phyloP scores from a whole-genome alignment of 2,888 invertebrate species.

The Mesorhabditis belari region DNA sequence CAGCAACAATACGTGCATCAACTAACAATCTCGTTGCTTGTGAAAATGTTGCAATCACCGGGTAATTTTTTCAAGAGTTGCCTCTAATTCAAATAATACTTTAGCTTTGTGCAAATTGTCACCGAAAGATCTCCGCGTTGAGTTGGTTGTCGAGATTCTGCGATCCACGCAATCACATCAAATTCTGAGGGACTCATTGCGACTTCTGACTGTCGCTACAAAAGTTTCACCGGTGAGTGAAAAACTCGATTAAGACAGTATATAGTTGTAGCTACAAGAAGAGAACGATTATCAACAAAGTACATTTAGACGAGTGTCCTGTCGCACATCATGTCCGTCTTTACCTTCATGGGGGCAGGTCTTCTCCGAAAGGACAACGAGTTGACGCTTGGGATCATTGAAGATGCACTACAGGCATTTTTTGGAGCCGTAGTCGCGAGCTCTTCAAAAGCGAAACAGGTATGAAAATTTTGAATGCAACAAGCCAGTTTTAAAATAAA shows the following conservation, averaged over 20 bases:
- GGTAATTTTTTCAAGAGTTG: constrained; percentile 8
- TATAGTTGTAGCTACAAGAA: not conserved
- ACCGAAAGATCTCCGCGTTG: constrained; percentile 59
- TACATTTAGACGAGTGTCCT: constrained; percentile 65
- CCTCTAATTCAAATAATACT: constrained; percentile 9
- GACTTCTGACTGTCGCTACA: constrained; percentile 74
- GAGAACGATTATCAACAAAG: not conserved
- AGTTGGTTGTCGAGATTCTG: constrained; percentile 77
- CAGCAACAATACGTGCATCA: no score
- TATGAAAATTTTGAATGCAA: no score
- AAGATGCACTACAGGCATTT: constrained; percentile 40
- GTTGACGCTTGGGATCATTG: constrained; percentile 41
- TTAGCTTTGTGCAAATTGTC: constrained; percentile 18
- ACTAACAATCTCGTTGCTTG: constrained; percentile 70
- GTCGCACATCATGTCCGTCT: constrained; percentile 88
- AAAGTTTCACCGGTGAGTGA: constrained; percentile 65
- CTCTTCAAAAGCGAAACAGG: not conserved
- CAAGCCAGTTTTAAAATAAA: no score
- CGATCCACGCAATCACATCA: constrained; percentile 75
- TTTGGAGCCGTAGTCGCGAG: constrained; percentile 33
- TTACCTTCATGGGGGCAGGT: constrained; percentile 92
- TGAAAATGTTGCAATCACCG: constrained; percentile 53
- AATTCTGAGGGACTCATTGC: constrained; percentile 84
- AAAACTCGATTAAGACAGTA: not conserved
- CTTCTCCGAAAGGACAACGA: constrained; percentile 61